A percentile compares a stretch with the other conserved stretches of the same genome.
phyloP scores from a whole-genome alignment of 2,888 invertebrate genomes.

The Drosophila neutralis region DNA sequence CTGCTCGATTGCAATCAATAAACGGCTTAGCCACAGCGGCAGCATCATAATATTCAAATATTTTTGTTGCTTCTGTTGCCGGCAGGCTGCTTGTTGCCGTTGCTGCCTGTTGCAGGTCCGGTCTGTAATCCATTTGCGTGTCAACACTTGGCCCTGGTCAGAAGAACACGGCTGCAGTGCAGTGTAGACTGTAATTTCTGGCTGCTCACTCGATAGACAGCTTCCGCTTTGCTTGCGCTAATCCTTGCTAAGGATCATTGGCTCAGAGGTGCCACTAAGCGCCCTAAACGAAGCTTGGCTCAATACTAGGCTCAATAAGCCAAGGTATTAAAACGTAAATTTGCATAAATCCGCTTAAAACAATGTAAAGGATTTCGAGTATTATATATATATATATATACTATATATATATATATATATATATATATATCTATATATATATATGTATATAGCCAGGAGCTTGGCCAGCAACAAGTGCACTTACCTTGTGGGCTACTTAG shows the following conservation, averaged over 20 bases:
- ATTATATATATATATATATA: background rate
- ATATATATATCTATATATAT: background rate
- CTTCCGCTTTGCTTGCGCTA: slow-evolving; percentile 51
- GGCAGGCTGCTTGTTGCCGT: background rate
- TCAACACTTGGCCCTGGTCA: slow-evolving; percentile 65
- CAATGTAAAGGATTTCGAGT: slow-evolving; percentile 56
- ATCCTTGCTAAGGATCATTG: slow-evolving; percentile 38
- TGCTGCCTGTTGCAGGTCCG: slow-evolving; percentile 32
- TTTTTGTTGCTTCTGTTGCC: slow-evolving; percentile 35
- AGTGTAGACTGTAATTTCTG: background rate
- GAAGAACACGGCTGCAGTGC: background rate
- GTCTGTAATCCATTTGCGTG: slow-evolving; percentile 73
- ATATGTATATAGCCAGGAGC: background rate
- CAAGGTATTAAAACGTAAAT: slow-evolving; percentile 78
- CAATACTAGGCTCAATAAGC: slow-evolving; percentile 65
- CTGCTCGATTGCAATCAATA: slow-evolving; percentile 77
- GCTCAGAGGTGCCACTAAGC: slow-evolving; percentile 67
- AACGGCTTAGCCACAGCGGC: slow-evolving; percentile 70
- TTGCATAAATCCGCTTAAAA: slow-evolving; percentile 67
- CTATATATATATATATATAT: background rate
- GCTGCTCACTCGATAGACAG: slow-evolving; percentile 16
- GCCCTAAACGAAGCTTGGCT: slow-evolving; percentile 66
- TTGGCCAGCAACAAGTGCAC: slow-evolving; percentile 14
- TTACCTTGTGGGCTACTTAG: slow-evolving; percentile 42
- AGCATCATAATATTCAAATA: slow-evolving; percentile 62